Percentiles rank a stretch among this genome's conserved stretches.
phyloP scores from a whole-genome alignment of 2,113 vertebrate genomes.

The Chionomys nivalis region DNA sequence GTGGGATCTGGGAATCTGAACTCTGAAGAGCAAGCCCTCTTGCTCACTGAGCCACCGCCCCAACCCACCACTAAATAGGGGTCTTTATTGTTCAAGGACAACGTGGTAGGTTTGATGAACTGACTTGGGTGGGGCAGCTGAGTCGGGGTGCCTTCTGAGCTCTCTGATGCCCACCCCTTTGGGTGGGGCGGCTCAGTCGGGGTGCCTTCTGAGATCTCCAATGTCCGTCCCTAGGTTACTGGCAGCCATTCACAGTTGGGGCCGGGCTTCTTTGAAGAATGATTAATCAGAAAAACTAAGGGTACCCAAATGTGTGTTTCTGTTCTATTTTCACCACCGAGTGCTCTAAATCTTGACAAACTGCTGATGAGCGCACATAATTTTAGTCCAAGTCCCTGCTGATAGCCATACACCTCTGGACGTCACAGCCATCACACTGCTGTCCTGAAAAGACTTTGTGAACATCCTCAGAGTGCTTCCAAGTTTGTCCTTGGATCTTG shows the following conservation, averaged over 20 bases:
- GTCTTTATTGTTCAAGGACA: neutral
- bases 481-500: neutral
- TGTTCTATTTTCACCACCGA: conserved; percentile 60
- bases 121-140: neutral
- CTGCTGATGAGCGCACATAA: conserved; percentile 52
- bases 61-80: neutral
- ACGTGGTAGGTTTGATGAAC: neutral
- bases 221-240: neutral
- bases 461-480: neutral
- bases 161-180: neutral
- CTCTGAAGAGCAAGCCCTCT: neutral
- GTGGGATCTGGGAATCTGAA: neutral
- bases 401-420: conserved; percentile 20
- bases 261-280: neutral
- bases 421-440: neutral
- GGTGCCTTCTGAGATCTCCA: neutral
- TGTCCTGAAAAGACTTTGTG: conserved; percentile 20
- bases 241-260: too few species aligned
- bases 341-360: neutral
- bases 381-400: conserved; percentile 60
- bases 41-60: neutral
- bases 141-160: neutral
- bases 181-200: neutral
- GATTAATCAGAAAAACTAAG: neutral
- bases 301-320: neutral